These are phyloP conservation scores for Berghia stephanieae DNA, from an alignment of 1,140 invertebrate genomes.

Conservation along the genomic window DNA sequence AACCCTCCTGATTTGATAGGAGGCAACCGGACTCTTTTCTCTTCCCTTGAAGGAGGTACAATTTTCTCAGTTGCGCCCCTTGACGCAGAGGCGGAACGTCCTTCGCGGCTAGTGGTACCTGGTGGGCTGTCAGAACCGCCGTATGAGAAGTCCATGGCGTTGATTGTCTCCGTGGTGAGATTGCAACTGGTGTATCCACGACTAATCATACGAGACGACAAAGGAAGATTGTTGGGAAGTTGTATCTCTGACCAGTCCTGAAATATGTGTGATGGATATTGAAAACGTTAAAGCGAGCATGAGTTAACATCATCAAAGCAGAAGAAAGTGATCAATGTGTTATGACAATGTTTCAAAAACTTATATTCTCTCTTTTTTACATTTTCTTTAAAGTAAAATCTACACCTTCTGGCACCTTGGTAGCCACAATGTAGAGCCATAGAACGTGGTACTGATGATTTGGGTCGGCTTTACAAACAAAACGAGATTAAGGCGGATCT, in stretches of 20 bases:
- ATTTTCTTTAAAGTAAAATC: not conserved
- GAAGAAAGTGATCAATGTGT: not conserved
- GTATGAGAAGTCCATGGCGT: constrained; percentile 58
- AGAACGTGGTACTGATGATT: too few species aligned
- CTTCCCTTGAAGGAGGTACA: too few species aligned
- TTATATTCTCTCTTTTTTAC: not conserved
- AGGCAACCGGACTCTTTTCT: too few species aligned
- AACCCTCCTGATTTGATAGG: too few species aligned
- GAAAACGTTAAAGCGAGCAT: not conserved
- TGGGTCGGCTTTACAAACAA: too few species aligned
- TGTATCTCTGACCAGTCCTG: constrained; percentile 55
- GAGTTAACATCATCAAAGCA: not conserved
- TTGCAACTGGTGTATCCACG: constrained; percentile 54
- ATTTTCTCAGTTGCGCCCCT: too few species aligned
- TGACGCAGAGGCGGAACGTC: too few species aligned
- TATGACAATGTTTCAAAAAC: not conserved
- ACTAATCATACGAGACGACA: constrained; percentile 58
- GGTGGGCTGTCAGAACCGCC: constrained; percentile 44
- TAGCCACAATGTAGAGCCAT: not conserved
- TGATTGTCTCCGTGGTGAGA: constrained; percentile 53
- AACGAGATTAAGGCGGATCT: too few species aligned
- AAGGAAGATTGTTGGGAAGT: constrained; percentile 54
- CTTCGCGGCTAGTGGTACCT: constrained; percentile 29
- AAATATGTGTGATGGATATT: constrained; percentile 18
- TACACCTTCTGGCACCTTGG: not conserved